phyloP scores from a whole-genome alignment of 2,113 vertebrate genomes.

The Ailuropoda melanoleuca region DNA sequence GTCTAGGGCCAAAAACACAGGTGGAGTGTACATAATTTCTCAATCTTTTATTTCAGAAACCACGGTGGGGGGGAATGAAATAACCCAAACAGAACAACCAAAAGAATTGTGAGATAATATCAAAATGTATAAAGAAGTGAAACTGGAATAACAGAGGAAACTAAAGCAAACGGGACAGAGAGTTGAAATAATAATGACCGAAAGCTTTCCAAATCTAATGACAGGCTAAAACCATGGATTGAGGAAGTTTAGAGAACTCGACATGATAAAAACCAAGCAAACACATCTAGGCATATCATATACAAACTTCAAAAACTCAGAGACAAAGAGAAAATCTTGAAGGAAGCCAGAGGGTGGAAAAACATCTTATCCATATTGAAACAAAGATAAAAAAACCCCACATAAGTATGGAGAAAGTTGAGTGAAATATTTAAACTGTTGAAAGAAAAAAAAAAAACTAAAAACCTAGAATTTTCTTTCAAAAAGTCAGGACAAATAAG shows the following conservation, averaged over 20 bases:
- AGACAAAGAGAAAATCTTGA: not conserved
- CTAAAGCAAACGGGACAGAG: not conserved
- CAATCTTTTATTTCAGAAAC: not conserved
- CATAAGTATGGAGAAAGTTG: not conserved
- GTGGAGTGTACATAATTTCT: not conserved
- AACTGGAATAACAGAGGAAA: not conserved
- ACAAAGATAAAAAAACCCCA: not conserved
- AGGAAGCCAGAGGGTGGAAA: not conserved
- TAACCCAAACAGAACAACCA: not conserved
- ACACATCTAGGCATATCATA: not conserved
- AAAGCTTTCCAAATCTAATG: not conserved
- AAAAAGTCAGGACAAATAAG: not conserved
- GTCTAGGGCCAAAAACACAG: not conserved
- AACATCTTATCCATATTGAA: not conserved
- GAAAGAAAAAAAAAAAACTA: not conserved
- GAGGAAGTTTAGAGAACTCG: not conserved
- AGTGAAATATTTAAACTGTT: not conserved
- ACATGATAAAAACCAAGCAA: not conserved
- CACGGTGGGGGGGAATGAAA: rapidly evolving
- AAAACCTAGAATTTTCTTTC: not conserved
- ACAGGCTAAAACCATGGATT: not conserved
- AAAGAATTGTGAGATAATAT: not conserved
- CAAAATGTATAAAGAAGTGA: not conserved
- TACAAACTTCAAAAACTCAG: not conserved
- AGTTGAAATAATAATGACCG: not conserved